phyloP scores from a whole-genome alignment of 2,797 vertebrate genomes.

The Denticeps clupeoides region DNA sequence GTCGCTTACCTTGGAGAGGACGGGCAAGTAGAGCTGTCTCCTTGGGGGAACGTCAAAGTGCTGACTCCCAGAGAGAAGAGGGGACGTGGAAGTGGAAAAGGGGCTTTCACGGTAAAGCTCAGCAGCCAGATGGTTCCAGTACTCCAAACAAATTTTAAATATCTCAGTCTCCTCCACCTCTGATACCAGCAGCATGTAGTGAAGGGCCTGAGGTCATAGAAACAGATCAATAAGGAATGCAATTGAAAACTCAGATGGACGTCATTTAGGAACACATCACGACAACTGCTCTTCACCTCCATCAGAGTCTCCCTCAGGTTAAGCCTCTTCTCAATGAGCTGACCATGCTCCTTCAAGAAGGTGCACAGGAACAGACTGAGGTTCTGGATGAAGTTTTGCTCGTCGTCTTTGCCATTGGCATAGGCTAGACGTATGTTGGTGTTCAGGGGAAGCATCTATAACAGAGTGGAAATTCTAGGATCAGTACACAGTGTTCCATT shows the following conservation, averaged over 20 bases:
- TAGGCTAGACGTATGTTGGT: conserved; percentile 92
- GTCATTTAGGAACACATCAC: too few relatives aligned
- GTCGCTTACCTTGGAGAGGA: conserved; percentile 83
- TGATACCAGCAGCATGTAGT: conserved; percentile 90
- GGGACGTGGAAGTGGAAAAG: conserved; percentile 85
- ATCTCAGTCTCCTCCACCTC: conserved; percentile 97
- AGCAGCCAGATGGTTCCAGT: conserved; percentile 94
- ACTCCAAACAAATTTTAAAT: conserved; percentile 94
- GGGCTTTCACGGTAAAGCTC: conserved; percentile 94
- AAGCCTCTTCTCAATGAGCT: conserved; percentile 85
- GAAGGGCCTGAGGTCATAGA: conserved; percentile 63
- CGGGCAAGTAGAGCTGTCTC: conserved; percentile 85
- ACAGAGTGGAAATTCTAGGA: background rate
- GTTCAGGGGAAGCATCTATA: conserved; percentile 94
- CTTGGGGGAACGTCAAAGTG: conserved; percentile 92
- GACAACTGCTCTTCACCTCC: too few relatives aligned
- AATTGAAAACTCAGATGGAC: too few relatives aligned
- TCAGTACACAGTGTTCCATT: background rate
- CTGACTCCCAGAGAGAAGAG: conserved; percentile 83
- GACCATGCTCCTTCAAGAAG: conserved; percentile 93
- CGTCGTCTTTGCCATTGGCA: conserved; percentile 92
- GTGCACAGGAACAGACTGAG: conserved; percentile 96
- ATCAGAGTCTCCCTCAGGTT: conserved; percentile 89
- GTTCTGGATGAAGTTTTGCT: conserved; percentile 98
- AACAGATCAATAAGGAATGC: too few relatives aligned